phyloP scores from a whole-genome alignment of 2,888 invertebrate genomes.

The Pristionchus exspectatus region DNA sequence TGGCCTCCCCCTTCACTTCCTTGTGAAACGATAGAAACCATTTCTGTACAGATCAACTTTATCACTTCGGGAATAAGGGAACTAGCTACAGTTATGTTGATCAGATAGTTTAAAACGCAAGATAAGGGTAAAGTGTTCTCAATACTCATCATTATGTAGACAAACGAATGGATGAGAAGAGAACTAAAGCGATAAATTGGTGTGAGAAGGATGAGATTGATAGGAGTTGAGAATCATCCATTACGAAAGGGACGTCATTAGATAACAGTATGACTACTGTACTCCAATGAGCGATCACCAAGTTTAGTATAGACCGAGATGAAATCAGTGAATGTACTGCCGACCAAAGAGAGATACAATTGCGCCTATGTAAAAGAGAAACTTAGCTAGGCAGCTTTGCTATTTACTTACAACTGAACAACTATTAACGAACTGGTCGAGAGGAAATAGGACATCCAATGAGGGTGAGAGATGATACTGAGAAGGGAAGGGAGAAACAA shows the following conservation, averaged over 20 bases:
- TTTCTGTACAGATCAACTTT: conserved; percentile 41
- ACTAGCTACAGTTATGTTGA: conserved; percentile 40
- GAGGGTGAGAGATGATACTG: conserved; percentile 10
- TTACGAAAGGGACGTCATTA: neutral
- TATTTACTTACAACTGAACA: conserved; percentile 26
- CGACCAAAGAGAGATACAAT: conserved; percentile 30
- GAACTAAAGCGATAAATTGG: conserved; percentile 30
- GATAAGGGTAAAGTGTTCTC: conserved; percentile 15
- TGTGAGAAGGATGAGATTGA: conserved; percentile 42
- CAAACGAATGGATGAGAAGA: neutral
- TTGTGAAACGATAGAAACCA: neutral
- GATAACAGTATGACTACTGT: conserved; percentile 24
- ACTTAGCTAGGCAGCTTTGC: neutral
- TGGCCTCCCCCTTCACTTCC: too few species aligned
- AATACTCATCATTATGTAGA: conserved; percentile 13
- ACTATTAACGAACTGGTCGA: conserved; percentile 18
- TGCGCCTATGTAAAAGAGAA: neutral
- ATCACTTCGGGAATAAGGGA: conserved; percentile 1
- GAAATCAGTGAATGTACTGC: conserved; percentile 32
- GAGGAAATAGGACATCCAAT: neutral
- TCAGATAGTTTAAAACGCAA: conserved; percentile 13
- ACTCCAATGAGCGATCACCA: conserved; percentile 10
- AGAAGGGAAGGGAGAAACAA: conserved; percentile 55
- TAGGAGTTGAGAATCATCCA: conserved; percentile 40
- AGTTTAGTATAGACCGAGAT: conserved; percentile 22